These are phyloP conservation scores for Gallinago stenura DNA, from an alignment of 2,797 vertebrate species.

Conservation along the genomic window DNA sequence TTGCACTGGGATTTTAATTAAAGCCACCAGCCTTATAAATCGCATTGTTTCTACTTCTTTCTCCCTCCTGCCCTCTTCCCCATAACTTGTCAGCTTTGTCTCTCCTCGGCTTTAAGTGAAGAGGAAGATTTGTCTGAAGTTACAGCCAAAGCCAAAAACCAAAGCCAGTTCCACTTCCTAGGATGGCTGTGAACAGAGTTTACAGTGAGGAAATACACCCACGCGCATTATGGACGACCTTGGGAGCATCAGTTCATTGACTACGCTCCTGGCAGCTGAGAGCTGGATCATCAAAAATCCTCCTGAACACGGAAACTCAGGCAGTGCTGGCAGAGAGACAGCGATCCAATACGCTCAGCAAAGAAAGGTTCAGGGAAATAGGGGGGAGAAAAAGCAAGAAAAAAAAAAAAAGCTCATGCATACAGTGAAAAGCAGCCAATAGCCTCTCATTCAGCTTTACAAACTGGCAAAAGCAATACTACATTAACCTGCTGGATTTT, in stretches of 20 bases:
- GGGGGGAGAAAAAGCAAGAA: no score
- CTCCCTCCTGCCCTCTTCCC: no score
- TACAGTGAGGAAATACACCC: neutral
- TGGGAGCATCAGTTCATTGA: conserved; percentile 27
- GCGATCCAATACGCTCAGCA: neutral
- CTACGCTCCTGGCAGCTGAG: neutral
- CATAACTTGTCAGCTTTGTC: neutral
- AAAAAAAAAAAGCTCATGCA: neutral
- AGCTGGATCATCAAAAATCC: conserved; percentile 42
- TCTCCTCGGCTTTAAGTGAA: neutral
- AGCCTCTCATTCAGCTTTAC: neutral
- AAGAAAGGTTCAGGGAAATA: neutral
- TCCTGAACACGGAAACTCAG: neutral
- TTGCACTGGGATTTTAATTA: conserved; percentile 27
- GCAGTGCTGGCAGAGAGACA: neutral
- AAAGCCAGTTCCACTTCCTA: conserved; percentile 42
- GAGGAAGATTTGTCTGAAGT: conserved; percentile 38
- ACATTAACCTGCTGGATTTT: neutral
- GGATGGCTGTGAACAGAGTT: conserved; percentile 25
- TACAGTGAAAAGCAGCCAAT: neutral
- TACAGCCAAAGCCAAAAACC: conserved; percentile 1
- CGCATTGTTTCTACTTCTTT: neutral
- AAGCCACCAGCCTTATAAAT: neutral
- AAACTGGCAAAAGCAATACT: neutral
- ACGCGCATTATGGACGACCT: neutral